Percentiles rank a stretch among this genome's conserved stretches.
phyloP scores from a whole-genome alignment of 2,888 invertebrate species.

The Corythucha ciliata region DNA sequence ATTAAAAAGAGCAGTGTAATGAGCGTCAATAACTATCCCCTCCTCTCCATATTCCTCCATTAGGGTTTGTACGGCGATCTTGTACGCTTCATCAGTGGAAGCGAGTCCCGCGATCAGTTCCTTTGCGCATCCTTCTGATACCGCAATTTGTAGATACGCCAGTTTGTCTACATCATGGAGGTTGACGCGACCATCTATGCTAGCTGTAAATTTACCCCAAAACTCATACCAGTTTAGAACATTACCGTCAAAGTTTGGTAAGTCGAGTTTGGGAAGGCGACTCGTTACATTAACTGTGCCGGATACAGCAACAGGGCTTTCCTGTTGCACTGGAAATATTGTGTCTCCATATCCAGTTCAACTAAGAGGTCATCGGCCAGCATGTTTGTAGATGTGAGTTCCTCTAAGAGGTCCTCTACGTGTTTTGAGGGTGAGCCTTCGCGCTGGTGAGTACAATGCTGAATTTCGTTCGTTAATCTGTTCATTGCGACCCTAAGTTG shows the following conservation, averaged over 20 bases:
- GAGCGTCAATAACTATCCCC: conserved; percentile 1
- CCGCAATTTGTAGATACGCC: not conserved
- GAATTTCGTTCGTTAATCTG: not conserved
- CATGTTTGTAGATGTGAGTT: not conserved
- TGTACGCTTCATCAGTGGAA: not conserved
- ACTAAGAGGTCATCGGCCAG: not conserved
- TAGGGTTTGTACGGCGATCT: not conserved
- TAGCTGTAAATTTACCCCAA: conserved; percentile 4
- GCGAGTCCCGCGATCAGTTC: not conserved
- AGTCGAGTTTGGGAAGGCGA: not conserved
- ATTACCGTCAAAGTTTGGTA: not conserved
- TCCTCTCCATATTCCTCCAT: not conserved
- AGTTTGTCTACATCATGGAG: conserved; percentile 1
- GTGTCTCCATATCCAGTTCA: not conserved
- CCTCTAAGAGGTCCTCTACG: too few relatives aligned
- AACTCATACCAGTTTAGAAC: conserved; percentile 1
- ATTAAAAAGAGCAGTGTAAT: not conserved
- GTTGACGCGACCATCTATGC: not conserved
- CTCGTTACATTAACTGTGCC: not conserved
- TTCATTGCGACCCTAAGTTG: not conserved
- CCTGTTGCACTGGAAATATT: not conserved
- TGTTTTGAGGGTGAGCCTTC: too few relatives aligned
- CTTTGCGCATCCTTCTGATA: conserved; percentile 4
- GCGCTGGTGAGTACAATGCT: too few relatives aligned
- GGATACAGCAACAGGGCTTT: too few relatives aligned